Conservation (phyloP, 2,888 invertebrate genomes). For the Pegoplata infirma region DNA sequence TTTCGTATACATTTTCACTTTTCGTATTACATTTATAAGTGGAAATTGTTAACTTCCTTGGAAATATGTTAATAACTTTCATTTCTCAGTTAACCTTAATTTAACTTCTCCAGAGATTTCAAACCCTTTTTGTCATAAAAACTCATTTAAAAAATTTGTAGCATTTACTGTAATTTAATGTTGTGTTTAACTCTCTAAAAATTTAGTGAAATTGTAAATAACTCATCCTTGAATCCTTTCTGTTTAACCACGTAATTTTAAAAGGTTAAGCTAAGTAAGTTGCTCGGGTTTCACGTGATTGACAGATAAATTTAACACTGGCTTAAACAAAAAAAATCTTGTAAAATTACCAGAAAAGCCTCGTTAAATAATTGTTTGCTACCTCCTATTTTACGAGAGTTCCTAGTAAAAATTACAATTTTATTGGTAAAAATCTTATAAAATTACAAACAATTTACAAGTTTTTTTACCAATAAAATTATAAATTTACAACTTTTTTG, state of each 20-base stretch:
- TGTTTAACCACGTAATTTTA: constrained; percentile 4
- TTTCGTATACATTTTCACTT: constrained; percentile 14
- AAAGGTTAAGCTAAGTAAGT: too few species aligned
- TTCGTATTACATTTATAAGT: not conserved
- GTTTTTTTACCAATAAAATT: too few species aligned
- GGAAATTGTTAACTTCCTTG: constrained; percentile 3
- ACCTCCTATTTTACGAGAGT: too few species aligned
- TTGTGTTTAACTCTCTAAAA: constrained; percentile 18
- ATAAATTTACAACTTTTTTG: too few species aligned
- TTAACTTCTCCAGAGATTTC: not conserved
- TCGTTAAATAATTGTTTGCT: too few species aligned
- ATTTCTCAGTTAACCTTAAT: not conserved
- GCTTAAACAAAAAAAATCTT: too few species aligned
- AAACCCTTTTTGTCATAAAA: constrained; percentile 30
- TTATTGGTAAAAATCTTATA: too few species aligned
- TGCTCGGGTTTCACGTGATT: too few species aligned
- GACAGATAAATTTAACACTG: too few species aligned
- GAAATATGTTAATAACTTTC: not conserved
- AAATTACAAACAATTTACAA: too few species aligned
- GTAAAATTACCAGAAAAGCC: too few species aligned
- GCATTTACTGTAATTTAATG: constrained; percentile 4
- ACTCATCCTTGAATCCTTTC: constrained; percentile 25
- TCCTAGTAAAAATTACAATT: too few species aligned
- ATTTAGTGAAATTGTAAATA: not conserved
- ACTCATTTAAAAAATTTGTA: not conserved